These are phyloP conservation scores for Oscheius sp. DNA, from an alignment of 2,888 invertebrate species.

Conservation along the genomic window DNA sequence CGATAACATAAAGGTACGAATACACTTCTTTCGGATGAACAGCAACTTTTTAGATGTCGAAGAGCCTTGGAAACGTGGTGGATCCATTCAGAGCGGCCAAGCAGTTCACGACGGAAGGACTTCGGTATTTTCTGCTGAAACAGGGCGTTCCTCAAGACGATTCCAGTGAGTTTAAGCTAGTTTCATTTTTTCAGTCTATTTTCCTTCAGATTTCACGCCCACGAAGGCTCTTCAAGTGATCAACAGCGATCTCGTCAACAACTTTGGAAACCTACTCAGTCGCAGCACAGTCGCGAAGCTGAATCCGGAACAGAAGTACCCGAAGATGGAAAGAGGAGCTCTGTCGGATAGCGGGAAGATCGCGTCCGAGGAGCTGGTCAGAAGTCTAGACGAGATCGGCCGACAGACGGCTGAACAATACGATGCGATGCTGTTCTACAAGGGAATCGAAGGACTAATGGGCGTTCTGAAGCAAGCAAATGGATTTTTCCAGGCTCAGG, in stretches of 20 bases:
- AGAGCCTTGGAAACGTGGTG: slow-evolving; percentile 90
- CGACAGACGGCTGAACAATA: slow-evolving; percentile 47
- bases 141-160: slow-evolving; percentile 91
- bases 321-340: background rate
- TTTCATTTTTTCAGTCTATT: background rate
- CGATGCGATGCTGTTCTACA: slow-evolving; percentile 64
- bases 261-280: slow-evolving; percentile 67
- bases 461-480: slow-evolving; percentile 84
- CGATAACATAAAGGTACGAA: slow-evolving; percentile 81
- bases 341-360: background rate
- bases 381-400: slow-evolving; percentile 8
- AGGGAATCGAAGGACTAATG: slow-evolving; percentile 84
- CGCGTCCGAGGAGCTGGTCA: slow-evolving; percentile 8
- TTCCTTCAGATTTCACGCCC: slow-evolving; percentile 62
- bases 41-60: slow-evolving; percentile 84
- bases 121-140: slow-evolving; percentile 89
- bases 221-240: slow-evolving; percentile 62
- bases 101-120: slow-evolving; percentile 81
- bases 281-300: slow-evolving; percentile 53
- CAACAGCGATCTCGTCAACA: slow-evolving; percentile 70
- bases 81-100: slow-evolving; percentile 81
- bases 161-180: slow-evolving; percentile 80
- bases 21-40: background rate
- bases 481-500: slow-evolving; percentile 85
- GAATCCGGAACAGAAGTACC: slow-evolving; percentile 37